phyloP scores from a whole-genome alignment of 1,140 invertebrate species.

The Tribolium castaneum region DNA sequence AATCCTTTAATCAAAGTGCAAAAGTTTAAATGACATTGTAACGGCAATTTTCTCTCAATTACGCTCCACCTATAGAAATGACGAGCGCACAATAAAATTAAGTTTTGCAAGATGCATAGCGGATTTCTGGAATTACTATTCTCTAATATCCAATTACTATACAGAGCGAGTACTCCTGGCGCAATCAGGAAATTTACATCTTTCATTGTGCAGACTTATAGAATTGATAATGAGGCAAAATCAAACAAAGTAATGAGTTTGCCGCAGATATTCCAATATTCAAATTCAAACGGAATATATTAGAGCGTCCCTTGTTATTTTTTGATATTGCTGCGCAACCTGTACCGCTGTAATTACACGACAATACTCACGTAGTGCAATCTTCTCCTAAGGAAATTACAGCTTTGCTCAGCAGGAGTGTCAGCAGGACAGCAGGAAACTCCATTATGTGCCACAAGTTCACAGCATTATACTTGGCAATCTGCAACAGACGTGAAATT shows the following conservation, averaged over 20 bases:
- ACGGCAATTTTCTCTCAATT: background rate
- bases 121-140: constrained; percentile 41
- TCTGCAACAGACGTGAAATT: constrained; percentile 43
- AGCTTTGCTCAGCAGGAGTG: constrained; percentile 44
- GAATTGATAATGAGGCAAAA: constrained; percentile 51
- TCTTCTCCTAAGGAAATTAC: constrained; percentile 36
- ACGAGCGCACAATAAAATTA: background rate
- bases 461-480: constrained; percentile 40
- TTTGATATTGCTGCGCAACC: background rate
- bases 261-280: constrained; percentile 42
- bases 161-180: constrained; percentile 35
- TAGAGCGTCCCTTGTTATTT: background rate
- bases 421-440: constrained; percentile 45
- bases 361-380: constrained; percentile 47
- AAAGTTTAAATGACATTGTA: constrained; percentile 1
- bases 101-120: background rate
- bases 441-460: constrained; percentile 43
- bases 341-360: constrained; percentile 2
- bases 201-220: constrained; percentile 49
- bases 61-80: background rate
- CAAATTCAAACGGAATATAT: constrained; percentile 46
- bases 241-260: constrained; percentile 47
- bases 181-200: constrained; percentile 52
- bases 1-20: background rate
- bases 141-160: constrained; percentile 48